Conservation (phyloP, 2,888 invertebrate species). For the Platycnemis pennipes region DNA sequence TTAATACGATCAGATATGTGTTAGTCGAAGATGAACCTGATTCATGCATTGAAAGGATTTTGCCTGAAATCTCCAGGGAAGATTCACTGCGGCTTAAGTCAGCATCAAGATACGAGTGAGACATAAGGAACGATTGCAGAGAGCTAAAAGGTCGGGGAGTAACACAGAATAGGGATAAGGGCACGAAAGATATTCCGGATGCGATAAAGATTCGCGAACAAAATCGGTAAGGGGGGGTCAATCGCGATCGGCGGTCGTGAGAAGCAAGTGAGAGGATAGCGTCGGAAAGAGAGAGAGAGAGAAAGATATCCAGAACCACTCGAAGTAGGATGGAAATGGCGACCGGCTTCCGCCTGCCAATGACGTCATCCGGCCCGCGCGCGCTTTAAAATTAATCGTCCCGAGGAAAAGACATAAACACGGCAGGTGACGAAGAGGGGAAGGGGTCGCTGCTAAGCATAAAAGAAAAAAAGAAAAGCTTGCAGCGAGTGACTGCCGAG, state of each 20-base stretch:
- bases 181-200: not conserved
- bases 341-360: not conserved
- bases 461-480: not conserved
- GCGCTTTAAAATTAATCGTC: not conserved
- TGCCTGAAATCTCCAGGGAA: not conserved
- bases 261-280: not conserved
- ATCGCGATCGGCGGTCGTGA: conserved; percentile 15
- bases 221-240: conserved; percentile 1
- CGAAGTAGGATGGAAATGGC: not conserved
- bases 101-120: too few species aligned
- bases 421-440: not conserved
- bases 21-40: too few species aligned
- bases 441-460: not conserved
- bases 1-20: too few species aligned
- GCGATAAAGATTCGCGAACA: not conserved
- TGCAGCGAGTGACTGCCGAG: not conserved
- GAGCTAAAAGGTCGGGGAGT: too few species aligned
- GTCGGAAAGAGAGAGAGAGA: too few species aligned
- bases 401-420: not conserved
- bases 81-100: too few species aligned
- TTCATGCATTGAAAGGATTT: too few species aligned
- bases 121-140: too few species aligned
- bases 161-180: not conserved
- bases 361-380: not conserved
- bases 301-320: too few species aligned